A percentile compares a stretch with the other conserved stretches of the same genome.
phyloP scores from a whole-genome alignment of 2,888 invertebrate species.

The Heliconius charithonia region DNA sequence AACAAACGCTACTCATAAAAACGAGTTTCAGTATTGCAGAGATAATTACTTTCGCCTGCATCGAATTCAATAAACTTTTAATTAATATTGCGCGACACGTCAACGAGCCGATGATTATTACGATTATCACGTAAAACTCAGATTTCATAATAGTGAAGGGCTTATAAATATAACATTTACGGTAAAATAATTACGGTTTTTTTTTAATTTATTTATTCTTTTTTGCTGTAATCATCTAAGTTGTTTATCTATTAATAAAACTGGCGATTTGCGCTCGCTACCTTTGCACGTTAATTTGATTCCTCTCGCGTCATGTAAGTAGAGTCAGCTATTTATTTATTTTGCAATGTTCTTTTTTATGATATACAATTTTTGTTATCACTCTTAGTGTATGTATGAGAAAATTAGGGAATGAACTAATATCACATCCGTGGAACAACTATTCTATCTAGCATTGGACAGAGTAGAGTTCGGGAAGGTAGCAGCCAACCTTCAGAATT shows the following conservation, averaged over 20 bases:
- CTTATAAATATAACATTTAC: slow-evolving; percentile 21
- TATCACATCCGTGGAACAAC: too few relatives aligned
- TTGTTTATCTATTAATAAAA: not conserved
- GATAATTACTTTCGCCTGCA: slow-evolving; percentile 66
- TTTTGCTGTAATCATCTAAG: not conserved
- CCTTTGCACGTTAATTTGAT: not conserved
- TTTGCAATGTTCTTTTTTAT: not conserved
- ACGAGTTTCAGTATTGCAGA: slow-evolving; percentile 58
- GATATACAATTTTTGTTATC: not conserved
- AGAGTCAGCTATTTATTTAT: not conserved
- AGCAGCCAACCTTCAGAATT: too few relatives aligned
- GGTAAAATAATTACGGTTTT: not conserved
- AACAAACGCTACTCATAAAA: slow-evolving; percentile 51
- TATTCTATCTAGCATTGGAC: too few relatives aligned
- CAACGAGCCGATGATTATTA: slow-evolving; percentile 52
- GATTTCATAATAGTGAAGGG: slow-evolving; percentile 26
- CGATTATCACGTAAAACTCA: slow-evolving; percentile 41
- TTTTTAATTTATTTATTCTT: too few relatives aligned
- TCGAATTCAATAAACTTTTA: slow-evolving; percentile 64
- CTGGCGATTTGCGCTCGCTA: not conserved
- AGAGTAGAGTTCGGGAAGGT: too few relatives aligned
- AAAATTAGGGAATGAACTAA: not conserved
- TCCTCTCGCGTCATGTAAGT: not conserved
- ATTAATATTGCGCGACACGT: slow-evolving; percentile 59
- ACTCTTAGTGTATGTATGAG: not conserved